Conservation (phyloP, 2,797 vertebrate species). For the Pipistrellus pipistrellus region DNA sequence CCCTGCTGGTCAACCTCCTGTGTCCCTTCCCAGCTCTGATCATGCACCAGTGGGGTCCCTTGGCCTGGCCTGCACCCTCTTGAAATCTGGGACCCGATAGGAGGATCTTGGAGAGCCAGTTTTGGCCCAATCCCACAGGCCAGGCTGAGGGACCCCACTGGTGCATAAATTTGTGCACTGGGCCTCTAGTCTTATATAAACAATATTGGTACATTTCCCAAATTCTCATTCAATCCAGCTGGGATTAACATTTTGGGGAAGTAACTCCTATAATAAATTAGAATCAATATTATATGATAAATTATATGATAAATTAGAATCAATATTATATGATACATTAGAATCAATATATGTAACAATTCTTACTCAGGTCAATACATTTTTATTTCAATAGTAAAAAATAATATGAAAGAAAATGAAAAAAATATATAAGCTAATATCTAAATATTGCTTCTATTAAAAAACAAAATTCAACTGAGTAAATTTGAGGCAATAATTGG, state of each 20-base stretch:
- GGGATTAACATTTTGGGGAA: background rate
- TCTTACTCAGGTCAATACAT: background rate
- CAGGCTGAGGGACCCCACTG: too few relatives aligned
- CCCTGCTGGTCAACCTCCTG: too few relatives aligned
- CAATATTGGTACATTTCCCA: background rate
- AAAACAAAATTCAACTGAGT: background rate
- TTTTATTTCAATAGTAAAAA: background rate
- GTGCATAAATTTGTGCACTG: too few relatives aligned
- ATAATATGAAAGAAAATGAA: background rate
- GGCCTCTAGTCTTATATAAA: background rate
- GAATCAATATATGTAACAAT: background rate
- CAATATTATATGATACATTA: too few relatives aligned
- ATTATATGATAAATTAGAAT: too few relatives aligned
- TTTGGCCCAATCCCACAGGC: too few relatives aligned
- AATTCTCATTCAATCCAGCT: background rate
- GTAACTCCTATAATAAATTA: background rate
- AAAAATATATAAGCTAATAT: background rate
- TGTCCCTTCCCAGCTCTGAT: rapidly evolving
- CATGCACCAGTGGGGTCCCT: too few relatives aligned
- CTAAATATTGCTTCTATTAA: background rate
- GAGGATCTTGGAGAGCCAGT: too few relatives aligned
- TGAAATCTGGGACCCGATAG: rapidly evolving
- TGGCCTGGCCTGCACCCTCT: too few relatives aligned
- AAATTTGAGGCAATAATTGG: background rate
- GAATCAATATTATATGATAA: background rate